These are phyloP conservation scores for Halictus rubicundus DNA, from an alignment of 1,140 invertebrate genomes.

Conservation along the genomic window DNA sequence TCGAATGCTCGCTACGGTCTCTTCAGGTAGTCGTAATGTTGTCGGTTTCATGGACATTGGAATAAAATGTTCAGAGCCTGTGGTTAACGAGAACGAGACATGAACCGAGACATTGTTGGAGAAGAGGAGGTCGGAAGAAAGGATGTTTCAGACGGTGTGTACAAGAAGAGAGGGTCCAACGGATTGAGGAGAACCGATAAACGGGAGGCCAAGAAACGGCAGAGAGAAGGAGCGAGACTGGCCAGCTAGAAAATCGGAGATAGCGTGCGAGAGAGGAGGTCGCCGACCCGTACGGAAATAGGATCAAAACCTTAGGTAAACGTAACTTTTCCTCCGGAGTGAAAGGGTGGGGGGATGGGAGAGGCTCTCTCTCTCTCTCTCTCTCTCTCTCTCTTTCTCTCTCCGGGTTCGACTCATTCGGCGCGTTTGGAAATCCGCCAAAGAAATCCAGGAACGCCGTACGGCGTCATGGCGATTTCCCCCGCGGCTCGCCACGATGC, in stretches of 20 bases:
- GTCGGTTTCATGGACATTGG: no score
- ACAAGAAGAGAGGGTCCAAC: not conserved
- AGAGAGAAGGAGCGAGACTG: conserved; percentile 8
- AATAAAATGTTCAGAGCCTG: no score
- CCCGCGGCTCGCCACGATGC: conserved; percentile 55
- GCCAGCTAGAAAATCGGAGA: conserved; percentile 20
- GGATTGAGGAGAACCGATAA: conserved; percentile 20
- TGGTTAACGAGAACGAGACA: no score
- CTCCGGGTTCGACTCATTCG: conserved; percentile 57
- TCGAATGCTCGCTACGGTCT: no score
- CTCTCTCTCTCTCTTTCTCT: no score
- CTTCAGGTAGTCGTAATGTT: no score
- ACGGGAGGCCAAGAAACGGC: not conserved
- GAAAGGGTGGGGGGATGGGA: conserved; percentile 26
- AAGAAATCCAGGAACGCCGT: conserved; percentile 71
- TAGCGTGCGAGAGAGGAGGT: conserved; percentile 58
- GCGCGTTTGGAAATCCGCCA: conserved; percentile 74
- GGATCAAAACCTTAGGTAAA: conserved; percentile 76
- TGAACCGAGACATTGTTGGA: not conserved
- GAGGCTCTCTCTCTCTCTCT: not conserved
- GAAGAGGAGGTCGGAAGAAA: not conserved
- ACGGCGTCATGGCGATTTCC: conserved; percentile 61
- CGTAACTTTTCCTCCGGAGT: conserved; percentile 72
- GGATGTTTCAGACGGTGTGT: not conserved
- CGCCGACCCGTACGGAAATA: conserved; percentile 75